A percentile compares a stretch with the other conserved stretches of the same genome.
phyloP scores from a whole-genome alignment of 2,797 vertebrate genomes.

The Cygnus olor region DNA sequence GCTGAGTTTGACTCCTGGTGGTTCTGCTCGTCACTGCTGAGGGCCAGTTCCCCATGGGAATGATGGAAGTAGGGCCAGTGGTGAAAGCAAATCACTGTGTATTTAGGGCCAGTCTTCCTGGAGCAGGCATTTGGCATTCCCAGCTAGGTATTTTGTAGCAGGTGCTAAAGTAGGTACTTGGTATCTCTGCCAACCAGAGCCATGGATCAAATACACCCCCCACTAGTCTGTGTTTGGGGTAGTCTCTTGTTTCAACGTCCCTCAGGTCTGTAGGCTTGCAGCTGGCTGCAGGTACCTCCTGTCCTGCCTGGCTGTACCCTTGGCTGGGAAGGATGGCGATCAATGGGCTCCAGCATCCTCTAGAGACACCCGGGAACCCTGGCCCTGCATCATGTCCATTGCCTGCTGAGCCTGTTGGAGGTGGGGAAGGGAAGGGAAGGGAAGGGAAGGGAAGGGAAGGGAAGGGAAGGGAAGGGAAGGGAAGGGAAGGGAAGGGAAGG shows the following conservation, averaged over 20 bases:
- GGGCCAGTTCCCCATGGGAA: accelerated
- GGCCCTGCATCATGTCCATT: not conserved
- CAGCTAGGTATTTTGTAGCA: not conserved
- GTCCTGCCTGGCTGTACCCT: not conserved
- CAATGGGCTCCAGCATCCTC: not conserved
- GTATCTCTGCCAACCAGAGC: not conserved
- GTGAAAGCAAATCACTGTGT: not conserved
- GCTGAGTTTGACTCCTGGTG: not conserved
- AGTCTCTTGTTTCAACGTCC: not conserved
- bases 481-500: too few relatives aligned
- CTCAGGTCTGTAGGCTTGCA: not conserved
- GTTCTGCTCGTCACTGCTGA: not conserved
- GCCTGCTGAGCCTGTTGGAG: not conserved
- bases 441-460: too few relatives aligned
- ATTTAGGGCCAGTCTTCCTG: not conserved
- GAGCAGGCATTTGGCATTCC: not conserved
- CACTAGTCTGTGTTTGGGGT: not conserved
- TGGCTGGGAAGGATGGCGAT: not conserved
- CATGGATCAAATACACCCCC: not conserved
- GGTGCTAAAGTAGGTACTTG: not conserved
- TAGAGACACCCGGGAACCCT: not conserved
- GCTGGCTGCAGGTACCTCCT: not conserved
- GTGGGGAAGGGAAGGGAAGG: too few relatives aligned
- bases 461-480: too few relatives aligned
- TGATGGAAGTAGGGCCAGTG: not conserved